A percentile compares a stretch with the other conserved stretches of the same genome.
Conservation (phyloP, 2,888 invertebrate species). For the Lapara coniferarum region DNA sequence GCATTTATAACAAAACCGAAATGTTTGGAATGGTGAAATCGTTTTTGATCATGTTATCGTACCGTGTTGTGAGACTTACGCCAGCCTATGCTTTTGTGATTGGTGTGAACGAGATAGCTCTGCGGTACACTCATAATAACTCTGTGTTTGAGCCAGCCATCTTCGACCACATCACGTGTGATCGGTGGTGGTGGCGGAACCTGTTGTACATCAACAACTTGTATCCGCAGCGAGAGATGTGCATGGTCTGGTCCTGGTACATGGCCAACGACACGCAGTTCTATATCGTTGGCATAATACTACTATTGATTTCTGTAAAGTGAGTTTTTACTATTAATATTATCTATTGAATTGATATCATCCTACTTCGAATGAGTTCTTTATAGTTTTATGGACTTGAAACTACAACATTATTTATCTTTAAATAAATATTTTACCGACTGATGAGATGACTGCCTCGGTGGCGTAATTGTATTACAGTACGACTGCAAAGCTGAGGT, state of each 20-base stretch:
- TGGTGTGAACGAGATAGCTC: constrained; percentile 87
- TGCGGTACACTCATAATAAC: constrained; percentile 87
- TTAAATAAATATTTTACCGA: too few species aligned
- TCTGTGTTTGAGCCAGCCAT: constrained; percentile 90
- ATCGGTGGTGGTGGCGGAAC: constrained; percentile 92
- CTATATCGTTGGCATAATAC: constrained; percentile 86
- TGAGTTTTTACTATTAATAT: constrained; percentile 62
- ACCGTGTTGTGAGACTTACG: constrained; percentile 88
- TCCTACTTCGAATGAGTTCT: too few species aligned
- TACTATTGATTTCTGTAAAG: constrained; percentile 87
- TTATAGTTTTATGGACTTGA: too few species aligned
- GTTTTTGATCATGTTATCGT: constrained; percentile 76
- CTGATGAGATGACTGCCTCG: too few species aligned
- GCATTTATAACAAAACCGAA: constrained; percentile 65
- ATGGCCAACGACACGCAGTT: constrained; percentile 92
- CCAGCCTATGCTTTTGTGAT: constrained; percentile 92
- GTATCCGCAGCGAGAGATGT: constrained; percentile 89
- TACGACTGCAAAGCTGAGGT: too few species aligned
- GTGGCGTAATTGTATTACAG: too few species aligned
- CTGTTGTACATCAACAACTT: constrained; percentile 92
- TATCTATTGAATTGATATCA: background rate
- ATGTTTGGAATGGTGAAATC: constrained; percentile 69
- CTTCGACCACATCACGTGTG: constrained; percentile 88
- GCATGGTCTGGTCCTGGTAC: constrained; percentile 93
- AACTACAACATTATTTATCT: too few species aligned